phyloP scores from a whole-genome alignment of 2,888 invertebrate species.

The Cosmorhoe ocellata region DNA sequence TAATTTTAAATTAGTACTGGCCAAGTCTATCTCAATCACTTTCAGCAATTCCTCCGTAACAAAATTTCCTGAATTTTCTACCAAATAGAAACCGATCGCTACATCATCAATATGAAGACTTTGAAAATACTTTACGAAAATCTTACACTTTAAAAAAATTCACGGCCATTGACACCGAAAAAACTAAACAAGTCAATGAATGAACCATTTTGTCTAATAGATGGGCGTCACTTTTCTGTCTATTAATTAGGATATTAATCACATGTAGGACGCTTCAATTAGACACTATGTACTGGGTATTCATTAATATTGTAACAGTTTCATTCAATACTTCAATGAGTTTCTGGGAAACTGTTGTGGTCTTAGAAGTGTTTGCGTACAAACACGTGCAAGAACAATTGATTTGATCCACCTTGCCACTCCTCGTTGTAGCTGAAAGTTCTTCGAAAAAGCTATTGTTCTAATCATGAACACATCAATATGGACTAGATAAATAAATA shows the following conservation, averaged over 20 bases:
- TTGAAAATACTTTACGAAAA: too few species aligned
- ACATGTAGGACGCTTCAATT: slow-evolving; percentile 26
- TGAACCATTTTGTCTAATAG: slow-evolving; percentile 31
- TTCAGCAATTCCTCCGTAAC: too few species aligned
- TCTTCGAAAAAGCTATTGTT: too few species aligned
- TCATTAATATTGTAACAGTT: slow-evolving; percentile 20
- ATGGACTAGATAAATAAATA: too few species aligned
- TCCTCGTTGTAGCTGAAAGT: background rate
- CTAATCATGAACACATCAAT: too few species aligned
- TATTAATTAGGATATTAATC: slow-evolving; percentile 38
- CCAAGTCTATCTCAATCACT: too few species aligned
- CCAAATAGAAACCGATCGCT: too few species aligned
- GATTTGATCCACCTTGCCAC: slow-evolving; percentile 11
- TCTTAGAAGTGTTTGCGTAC: background rate
- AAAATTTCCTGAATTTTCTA: too few species aligned
- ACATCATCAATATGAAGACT: too few species aligned
- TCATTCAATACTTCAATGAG: slow-evolving; percentile 12
- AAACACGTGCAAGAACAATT: slow-evolving; percentile 11
- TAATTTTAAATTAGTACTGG: too few species aligned
- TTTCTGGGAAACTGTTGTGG: slow-evolving; percentile 13
- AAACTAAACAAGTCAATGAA: slow-evolving; percentile 21
- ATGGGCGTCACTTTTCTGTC: slow-evolving; percentile 30
- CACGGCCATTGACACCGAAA: slow-evolving; percentile 6
- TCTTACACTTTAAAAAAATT: background rate
- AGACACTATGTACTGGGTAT: slow-evolving; percentile 26